A percentile compares a stretch with the other conserved stretches of the same genome.
Conservation (phyloP, 2,888 invertebrate species). For the Zootermopsis nevadensis region DNA sequence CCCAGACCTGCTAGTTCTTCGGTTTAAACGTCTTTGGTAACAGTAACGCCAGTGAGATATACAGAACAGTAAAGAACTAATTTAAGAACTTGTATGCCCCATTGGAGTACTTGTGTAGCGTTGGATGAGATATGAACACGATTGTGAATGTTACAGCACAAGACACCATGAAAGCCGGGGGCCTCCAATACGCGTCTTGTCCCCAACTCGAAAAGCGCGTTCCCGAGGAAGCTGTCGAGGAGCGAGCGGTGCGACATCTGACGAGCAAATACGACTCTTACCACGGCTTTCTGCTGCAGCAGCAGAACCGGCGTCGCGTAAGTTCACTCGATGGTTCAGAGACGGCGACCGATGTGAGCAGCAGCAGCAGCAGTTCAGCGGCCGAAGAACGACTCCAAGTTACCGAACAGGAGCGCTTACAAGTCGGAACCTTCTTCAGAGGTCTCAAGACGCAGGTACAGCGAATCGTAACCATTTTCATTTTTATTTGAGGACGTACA, state of each 20-base stretch:
- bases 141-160: neutral
- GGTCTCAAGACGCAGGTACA: conserved; percentile 79
- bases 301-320: conserved; percentile 43
- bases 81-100: neutral
- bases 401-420: conserved; percentile 73
- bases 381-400: conserved; percentile 59
- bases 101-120: neutral
- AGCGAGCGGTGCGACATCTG: conserved; percentile 47
- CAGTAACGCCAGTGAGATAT: too few species aligned
- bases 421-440: conserved; percentile 79
- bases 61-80: neutral
- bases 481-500: too few species aligned
- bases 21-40: too few species aligned
- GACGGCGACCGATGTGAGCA: conserved; percentile 45
- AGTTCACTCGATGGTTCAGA: conserved; percentile 51
- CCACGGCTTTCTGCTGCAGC: conserved; percentile 48
- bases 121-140: neutral
- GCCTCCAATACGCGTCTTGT: conserved; percentile 50
- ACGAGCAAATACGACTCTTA: conserved; percentile 53
- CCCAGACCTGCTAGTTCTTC: neutral
- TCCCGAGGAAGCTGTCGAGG: conserved; percentile 41
- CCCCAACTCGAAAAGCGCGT: conserved; percentile 50
- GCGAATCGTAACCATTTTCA: too few species aligned
- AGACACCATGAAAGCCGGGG: conserved; percentile 34
- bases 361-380: conserved; percentile 32